Percentiles rank a stretch among this genome's conserved stretches.
These are phyloP conservation scores for Erebia epiphron DNA, from an alignment of 2,888 invertebrate genomes.

Conservation along the genomic window DNA sequence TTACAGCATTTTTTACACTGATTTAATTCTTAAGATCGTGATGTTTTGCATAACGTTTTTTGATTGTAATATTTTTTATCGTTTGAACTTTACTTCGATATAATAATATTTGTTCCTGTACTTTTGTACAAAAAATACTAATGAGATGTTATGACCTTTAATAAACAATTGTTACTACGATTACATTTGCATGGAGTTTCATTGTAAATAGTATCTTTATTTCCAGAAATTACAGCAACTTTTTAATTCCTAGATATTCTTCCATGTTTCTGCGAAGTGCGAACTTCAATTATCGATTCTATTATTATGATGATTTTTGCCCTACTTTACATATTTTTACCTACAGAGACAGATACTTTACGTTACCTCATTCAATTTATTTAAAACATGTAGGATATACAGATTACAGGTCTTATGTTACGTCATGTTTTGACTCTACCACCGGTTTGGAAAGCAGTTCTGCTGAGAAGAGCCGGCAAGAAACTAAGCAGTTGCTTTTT, in stretches of 20 bases:
- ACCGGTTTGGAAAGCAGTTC: too few relatives aligned
- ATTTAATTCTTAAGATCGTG: background rate
- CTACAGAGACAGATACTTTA: too few relatives aligned
- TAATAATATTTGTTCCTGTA: background rate
- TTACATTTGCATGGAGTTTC: background rate
- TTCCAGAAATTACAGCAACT: background rate
- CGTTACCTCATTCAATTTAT: too few relatives aligned
- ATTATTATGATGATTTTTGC: too few relatives aligned
- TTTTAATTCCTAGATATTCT: background rate
- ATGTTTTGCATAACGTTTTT: background rate
- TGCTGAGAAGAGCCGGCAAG: too few relatives aligned
- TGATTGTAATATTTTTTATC: background rate
- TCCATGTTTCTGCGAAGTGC: too few relatives aligned
- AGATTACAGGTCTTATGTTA: too few relatives aligned
- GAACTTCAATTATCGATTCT: too few relatives aligned
- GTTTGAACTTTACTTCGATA: background rate
- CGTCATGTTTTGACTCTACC: too few relatives aligned
- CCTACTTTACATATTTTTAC: too few relatives aligned
- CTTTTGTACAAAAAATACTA: background rate
- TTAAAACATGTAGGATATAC: too few relatives aligned
- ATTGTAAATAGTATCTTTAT: background rate
- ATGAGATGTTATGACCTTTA: background rate
- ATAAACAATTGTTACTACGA: background rate
- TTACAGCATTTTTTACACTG: background rate
- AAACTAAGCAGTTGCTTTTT: too few relatives aligned